Evolutionary conservation across 2,888 invertebrate species (phyloP).

Genomic region (Blomia tropicalis): DNA sequence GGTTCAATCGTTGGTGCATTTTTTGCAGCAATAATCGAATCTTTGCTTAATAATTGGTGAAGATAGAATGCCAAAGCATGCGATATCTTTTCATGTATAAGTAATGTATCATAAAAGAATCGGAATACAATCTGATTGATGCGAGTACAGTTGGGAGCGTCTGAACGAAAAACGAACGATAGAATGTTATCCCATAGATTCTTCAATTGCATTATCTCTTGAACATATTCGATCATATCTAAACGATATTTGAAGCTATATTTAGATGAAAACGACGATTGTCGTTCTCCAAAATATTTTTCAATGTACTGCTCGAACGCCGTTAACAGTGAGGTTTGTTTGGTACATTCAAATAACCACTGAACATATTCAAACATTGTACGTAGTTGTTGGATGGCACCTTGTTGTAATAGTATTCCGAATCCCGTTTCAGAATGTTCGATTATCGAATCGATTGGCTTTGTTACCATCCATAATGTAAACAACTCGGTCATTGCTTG

Average conservation of each 20-base stretch:
- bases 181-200: neutral
- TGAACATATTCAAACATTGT: neutral
- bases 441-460: neutral
- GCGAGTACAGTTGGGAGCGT: neutral
- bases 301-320: neutral
- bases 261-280: neutral
- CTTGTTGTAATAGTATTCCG: neutral
- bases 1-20: neutral
- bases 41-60: neutral
- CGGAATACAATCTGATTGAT: neutral
- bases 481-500: neutral
- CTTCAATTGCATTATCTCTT: neutral
- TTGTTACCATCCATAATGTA: neutral
- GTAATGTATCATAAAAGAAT: neutral
- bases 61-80: neutral
- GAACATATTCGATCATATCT: neutral
- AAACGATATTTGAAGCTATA: neutral
- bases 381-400: neutral
- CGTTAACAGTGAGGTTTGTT: neutral
- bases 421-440: neutral
- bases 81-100: neutral
- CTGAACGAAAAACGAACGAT: neutral
- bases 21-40: neutral
- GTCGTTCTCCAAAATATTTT: neutral
- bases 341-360: neutral